Conservation (phyloP, 2,113 vertebrate genomes). For the Thomomys bottae region DNA sequence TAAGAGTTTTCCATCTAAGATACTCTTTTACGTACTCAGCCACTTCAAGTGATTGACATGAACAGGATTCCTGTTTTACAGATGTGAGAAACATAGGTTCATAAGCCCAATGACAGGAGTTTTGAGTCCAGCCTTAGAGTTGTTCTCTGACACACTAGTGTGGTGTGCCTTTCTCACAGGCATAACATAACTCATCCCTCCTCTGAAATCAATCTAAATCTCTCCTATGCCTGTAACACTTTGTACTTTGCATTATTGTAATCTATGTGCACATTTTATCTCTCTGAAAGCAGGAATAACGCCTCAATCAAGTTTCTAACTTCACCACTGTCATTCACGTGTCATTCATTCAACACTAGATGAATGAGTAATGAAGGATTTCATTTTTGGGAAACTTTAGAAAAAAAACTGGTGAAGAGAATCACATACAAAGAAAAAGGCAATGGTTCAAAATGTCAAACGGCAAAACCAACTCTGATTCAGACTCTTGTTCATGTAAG, state of each 20-base stretch:
- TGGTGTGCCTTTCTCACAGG: not conserved
- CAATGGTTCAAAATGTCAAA: slow-evolving; percentile 32
- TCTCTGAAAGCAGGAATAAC: slow-evolving; percentile 50
- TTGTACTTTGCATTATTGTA: slow-evolving; percentile 22
- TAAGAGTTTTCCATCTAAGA: not conserved
- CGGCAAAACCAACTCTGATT: not conserved
- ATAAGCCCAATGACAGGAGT: not conserved
- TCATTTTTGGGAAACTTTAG: slow-evolving; percentile 58
- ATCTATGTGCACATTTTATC: slow-evolving; percentile 52
- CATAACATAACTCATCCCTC: not conserved
- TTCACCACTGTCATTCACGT: slow-evolving; percentile 62
- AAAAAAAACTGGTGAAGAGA: slow-evolving; percentile 60
- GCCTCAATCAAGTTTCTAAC: slow-evolving; percentile 62
- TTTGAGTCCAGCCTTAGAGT: not conserved
- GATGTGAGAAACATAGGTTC: not conserved
- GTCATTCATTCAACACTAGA: slow-evolving; percentile 70
- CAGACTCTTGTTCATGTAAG: not conserved
- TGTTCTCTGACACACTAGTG: rapidly evolving
- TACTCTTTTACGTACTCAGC: not conserved
- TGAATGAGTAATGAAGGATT: slow-evolving; percentile 73
- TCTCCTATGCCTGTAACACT: not conserved
- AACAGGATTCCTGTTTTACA: not conserved
- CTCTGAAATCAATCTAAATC: not conserved
- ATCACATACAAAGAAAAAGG: slow-evolving; percentile 16
- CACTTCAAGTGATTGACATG: not conserved